Conservation (phyloP, 2,797 vertebrate species). For the Balearica regulorum region DNA sequence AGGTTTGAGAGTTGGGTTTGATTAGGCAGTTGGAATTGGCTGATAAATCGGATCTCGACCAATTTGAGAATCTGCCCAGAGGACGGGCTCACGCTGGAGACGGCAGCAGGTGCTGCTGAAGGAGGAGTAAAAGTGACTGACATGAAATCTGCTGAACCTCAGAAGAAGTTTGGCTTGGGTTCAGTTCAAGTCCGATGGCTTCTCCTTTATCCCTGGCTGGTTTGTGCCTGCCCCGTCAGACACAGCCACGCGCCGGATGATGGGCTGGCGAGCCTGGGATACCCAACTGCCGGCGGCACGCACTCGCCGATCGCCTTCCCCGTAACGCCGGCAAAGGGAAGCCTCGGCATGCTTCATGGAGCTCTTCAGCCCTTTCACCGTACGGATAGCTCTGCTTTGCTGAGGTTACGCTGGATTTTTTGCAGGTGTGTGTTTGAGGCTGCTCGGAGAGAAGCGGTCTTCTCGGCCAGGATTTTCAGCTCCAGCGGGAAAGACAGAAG, state of each 20-base stretch:
- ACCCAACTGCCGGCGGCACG: not conserved
- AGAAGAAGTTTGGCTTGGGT: not conserved
- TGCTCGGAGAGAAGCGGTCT: not conserved
- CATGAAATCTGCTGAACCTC: not conserved
- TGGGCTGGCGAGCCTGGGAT: too few species aligned
- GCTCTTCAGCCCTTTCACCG: not conserved
- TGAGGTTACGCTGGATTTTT: not conserved
- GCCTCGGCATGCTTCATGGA: not conserved
- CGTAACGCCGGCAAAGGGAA: accelerated
- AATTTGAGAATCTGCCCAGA: not conserved
- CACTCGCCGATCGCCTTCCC: not conserved
- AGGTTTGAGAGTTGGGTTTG: not conserved
- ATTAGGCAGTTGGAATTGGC: not conserved
- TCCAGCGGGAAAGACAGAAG: not conserved
- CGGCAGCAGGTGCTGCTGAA: not conserved
- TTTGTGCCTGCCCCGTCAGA: not conserved
- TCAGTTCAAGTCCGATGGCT: not conserved
- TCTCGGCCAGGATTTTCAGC: not conserved
- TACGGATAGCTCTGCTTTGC: not conserved
- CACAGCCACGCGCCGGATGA: not conserved
- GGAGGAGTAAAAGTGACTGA: not conserved
- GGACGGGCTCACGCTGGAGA: accelerated
- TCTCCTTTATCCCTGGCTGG: not conserved
- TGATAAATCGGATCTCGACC: not conserved
- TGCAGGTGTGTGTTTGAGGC: not conserved